Evolutionary conservation across 2,113 vertebrate species (phyloP).

Genomic region (Hippoglossus stenolepis): DNA sequence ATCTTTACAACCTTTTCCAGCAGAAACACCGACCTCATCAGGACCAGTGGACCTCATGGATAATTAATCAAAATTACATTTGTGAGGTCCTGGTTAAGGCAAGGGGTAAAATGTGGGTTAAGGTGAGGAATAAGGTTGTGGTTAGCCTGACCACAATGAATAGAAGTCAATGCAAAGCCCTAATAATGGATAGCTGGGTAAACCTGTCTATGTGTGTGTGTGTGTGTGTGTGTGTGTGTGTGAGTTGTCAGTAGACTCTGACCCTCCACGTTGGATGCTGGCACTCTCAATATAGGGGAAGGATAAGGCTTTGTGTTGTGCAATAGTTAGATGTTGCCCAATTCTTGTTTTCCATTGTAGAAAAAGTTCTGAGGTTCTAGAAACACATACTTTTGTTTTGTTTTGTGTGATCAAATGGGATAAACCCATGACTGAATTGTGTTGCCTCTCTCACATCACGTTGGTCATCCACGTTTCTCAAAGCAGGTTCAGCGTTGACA

Average conservation of each 20-base stretch:
- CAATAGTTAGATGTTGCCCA: neutral
- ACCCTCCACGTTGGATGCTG: conserved; percentile 79
- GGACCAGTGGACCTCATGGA: too few species aligned
- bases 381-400: neutral
- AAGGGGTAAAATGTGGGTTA: too few species aligned
- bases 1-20: too few species aligned
- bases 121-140: too few species aligned
- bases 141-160: too few species aligned
- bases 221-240: conserved; percentile 1
- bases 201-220: too few species aligned
- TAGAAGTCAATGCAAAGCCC: neutral
- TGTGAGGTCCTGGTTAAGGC: too few species aligned
- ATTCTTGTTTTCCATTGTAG: neutral
- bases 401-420: neutral
- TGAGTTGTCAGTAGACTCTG: conserved; percentile 79
- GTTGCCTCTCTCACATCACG: neutral
- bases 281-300: conserved; percentile 7
- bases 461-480: conserved; percentile 2
- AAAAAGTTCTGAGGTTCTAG: neutral
- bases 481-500: conserved; percentile 1
- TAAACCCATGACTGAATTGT: neutral
- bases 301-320: conserved; percentile 17
- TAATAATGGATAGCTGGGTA: too few species aligned
- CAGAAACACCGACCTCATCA: too few species aligned
- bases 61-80: too few species aligned